These are phyloP conservation scores for Fundulus diaphanus DNA, from an alignment of 2,797 vertebrate genomes.

Conservation along the genomic window DNA sequence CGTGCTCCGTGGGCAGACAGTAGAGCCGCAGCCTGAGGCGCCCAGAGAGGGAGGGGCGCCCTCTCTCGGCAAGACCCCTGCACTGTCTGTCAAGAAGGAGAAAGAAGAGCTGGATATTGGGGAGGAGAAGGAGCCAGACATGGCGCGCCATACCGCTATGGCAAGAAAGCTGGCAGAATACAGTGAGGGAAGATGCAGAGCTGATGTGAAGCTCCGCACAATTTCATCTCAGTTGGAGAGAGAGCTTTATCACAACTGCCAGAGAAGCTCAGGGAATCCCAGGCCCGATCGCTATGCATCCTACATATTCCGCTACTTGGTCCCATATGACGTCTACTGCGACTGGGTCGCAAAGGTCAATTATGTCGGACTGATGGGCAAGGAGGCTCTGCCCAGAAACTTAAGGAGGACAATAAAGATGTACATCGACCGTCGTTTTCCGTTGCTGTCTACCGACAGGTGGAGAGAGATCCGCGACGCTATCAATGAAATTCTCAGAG, in stretches of 20 bases:
- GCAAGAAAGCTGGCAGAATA: constrained; percentile 67
- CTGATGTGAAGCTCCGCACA: constrained; percentile 71
- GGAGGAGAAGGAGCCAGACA: constrained; percentile 50
- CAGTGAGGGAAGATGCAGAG: constrained; percentile 72
- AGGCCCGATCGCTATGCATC: constrained; percentile 75
- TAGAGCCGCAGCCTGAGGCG: constrained; percentile 65
- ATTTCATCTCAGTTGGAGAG: constrained; percentile 70
- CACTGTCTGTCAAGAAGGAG: constrained; percentile 57
- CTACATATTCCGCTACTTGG: constrained; percentile 77
- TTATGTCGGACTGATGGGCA: constrained; percentile 73
- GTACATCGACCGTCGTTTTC: constrained; percentile 74
- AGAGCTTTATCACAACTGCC: constrained; percentile 68
- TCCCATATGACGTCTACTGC: constrained; percentile 72
- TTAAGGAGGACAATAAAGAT: constrained; percentile 69
- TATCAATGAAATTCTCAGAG: constrained; percentile 76
- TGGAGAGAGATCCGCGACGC: constrained; percentile 78
- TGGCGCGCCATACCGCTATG: constrained; percentile 52
- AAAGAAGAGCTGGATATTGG: constrained; percentile 55
- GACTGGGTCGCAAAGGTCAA: constrained; percentile 77
- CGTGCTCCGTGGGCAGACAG: constrained; percentile 73
- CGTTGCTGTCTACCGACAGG: constrained; percentile 54
- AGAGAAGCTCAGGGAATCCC: constrained; percentile 62
- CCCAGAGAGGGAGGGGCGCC: constrained; percentile 64
- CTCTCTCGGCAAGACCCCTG: constrained; percentile 69
- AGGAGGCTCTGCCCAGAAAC: constrained; percentile 74